A percentile compares a stretch with the other conserved stretches of the same genome.
phyloP scores from a whole-genome alignment of 37 sponge, comb jelly and placozoan genomes.

The Cliona cf. orientalis region DNA sequence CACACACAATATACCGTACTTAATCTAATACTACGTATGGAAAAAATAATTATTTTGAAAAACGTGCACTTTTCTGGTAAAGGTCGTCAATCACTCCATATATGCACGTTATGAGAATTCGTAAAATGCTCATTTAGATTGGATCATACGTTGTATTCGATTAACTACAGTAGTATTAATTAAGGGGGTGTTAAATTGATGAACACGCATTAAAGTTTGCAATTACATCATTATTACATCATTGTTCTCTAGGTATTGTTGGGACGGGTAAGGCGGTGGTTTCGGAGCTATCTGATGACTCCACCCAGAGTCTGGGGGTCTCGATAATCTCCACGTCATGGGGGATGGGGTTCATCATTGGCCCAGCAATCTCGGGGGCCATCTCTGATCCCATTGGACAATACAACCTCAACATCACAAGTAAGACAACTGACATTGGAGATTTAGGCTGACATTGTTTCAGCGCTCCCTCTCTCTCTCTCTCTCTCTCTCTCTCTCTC shows the following conservation, averaged over 20 bases:
- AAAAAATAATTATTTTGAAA: no score
- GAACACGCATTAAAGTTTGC: background rate
- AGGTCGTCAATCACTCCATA: no score
- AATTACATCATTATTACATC: background rate
- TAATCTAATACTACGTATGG: background rate
- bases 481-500: slow-evolving; percentile 21
- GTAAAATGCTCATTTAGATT: no score
- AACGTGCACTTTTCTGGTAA: no score
- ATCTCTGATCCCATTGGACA: slow-evolving; percentile 76
- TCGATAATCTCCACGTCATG: slow-evolving; percentile 44
- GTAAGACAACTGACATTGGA: slow-evolving; percentile 14
- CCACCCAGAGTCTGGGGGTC: slow-evolving; percentile 72
- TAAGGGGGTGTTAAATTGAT: background rate
- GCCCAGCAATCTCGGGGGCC: slow-evolving; percentile 70
- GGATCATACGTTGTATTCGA: no score
- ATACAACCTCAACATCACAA: slow-evolving; percentile 64
- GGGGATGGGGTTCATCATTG: slow-evolving; percentile 68
- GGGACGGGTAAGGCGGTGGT: slow-evolving; percentile 76
- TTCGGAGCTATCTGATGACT: slow-evolving; percentile 66
- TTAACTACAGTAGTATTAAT: background rate
- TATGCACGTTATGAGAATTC: no score
- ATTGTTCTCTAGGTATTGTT: slow-evolving; percentile 43
- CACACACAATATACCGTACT: background rate
- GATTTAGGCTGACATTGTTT: background rate
- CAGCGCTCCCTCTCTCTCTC: background rate